A percentile compares a stretch with the other conserved stretches of the same genome.
phyloP scores from a whole-genome alignment of 2,797 vertebrate genomes.

The Mus minutoides region DNA sequence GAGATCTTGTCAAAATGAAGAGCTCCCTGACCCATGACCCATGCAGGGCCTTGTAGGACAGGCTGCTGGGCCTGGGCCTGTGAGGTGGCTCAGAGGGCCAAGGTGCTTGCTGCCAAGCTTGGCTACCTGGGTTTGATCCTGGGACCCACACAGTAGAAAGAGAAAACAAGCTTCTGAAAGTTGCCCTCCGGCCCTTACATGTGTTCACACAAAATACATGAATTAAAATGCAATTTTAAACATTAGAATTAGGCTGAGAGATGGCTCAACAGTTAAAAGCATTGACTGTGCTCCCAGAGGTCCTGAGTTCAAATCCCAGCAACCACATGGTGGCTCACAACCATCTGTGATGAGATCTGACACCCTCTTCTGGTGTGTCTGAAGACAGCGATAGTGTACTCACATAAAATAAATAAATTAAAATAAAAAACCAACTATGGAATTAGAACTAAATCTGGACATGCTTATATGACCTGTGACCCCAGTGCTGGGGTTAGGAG shows the following conservation, averaged over 20 bases:
- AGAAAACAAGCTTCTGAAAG: background rate
- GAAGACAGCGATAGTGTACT: too few species aligned
- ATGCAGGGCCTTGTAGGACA: background rate
- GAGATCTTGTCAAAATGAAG: background rate
- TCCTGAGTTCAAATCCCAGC: too few species aligned
- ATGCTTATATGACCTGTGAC: background rate
- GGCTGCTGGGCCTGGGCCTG: background rate
- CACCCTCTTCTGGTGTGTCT: too few species aligned
- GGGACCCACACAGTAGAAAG: background rate
- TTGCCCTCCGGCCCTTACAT: too few species aligned
- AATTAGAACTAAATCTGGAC: background rate
- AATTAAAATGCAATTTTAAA: background rate
- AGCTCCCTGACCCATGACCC: background rate
- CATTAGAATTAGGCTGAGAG: background rate
- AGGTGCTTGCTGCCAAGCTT: background rate
- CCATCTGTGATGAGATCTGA: too few species aligned
- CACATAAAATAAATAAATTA: too few species aligned
- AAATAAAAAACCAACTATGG: too few species aligned
- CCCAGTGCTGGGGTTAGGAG: background rate
- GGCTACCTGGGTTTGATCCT: background rate
- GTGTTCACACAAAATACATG: background rate
- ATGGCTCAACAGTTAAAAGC: too few species aligned
- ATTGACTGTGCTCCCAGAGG: too few species aligned
- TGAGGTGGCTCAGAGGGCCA: background rate
- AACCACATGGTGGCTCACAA: too few species aligned